phyloP scores from a whole-genome alignment of 1,140 invertebrate genomes.

The Pectinophora gossypiella region DNA sequence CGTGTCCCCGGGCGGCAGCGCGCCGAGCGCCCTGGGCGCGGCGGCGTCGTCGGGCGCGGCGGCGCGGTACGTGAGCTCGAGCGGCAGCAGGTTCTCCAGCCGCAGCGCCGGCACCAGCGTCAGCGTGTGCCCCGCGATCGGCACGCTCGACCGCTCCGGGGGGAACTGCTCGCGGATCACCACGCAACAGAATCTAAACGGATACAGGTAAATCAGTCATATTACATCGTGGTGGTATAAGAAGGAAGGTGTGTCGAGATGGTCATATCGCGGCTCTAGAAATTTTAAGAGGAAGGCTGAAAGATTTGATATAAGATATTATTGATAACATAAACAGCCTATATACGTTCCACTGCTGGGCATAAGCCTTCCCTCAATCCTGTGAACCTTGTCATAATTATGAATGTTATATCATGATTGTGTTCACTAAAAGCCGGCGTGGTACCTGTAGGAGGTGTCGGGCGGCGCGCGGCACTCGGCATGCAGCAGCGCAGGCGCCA shows the following conservation, averaged over 20 bases:
- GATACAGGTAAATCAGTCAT: no score
- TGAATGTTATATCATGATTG: no score
- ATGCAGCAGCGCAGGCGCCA: constrained; percentile 35
- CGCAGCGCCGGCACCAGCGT: constrained; percentile 89
- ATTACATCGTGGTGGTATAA: no score
- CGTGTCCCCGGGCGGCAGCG: constrained; percentile 43
- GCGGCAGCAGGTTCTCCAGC: constrained; percentile 85
- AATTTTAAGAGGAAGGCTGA: no score
- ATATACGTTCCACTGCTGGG: no score
- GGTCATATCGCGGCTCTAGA: no score
- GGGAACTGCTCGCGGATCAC: constrained; percentile 89
- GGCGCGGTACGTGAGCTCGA: constrained; percentile 82
- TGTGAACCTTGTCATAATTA: no score
- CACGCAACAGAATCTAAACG: constrained; percentile 89
- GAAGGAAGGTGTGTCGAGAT: no score
- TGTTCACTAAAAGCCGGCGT: no score
- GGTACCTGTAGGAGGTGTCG: constrained; percentile 41
- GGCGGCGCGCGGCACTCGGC: constrained; percentile 45
- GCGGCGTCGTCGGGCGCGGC: constrained; percentile 75
- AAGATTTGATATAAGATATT: no score
- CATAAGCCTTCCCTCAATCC: no score
- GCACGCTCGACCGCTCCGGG: constrained; percentile 70
- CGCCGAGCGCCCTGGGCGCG: constrained; percentile 49
- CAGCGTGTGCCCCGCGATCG: constrained; percentile 90
- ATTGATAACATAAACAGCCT: no score